Evolutionary conservation across 2,113 vertebrate genomes (phyloP).

Genomic region (Engystomops pustulosus): DNA sequence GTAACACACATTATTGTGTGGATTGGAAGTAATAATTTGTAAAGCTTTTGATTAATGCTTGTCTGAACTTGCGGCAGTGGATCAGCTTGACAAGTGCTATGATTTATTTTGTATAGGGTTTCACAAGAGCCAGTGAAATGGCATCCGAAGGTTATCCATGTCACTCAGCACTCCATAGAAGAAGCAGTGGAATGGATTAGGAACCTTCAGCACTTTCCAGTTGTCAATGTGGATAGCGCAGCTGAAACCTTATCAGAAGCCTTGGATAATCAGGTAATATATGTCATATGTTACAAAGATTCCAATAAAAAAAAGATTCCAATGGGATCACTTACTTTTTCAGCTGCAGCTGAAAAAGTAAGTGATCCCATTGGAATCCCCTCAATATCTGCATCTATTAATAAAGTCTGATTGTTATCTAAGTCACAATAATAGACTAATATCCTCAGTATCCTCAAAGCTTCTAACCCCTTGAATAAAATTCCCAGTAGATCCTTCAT

Average conservation of each 20-base stretch:
- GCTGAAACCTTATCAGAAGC: conserved; percentile 74
- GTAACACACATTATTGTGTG: too few species aligned
- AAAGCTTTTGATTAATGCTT: not conserved
- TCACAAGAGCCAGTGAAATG: conserved; percentile 70
- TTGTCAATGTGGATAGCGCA: conserved; percentile 54
- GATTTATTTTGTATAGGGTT: conserved; percentile 66
- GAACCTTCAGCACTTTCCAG: conserved; percentile 64
- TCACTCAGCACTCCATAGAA: conserved; percentile 66
- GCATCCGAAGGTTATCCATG: conserved; percentile 67
- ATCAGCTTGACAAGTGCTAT: not conserved
- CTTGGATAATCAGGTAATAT: conserved; percentile 71
- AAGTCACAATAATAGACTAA: too few species aligned
- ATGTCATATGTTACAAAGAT: too few species aligned
- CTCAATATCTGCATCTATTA: too few species aligned
- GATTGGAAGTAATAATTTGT: not conserved
- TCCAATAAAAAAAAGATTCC: too few species aligned
- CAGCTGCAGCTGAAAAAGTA: too few species aligned
- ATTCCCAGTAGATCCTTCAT: too few species aligned
- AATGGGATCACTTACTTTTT: too few species aligned
- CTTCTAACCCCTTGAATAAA: too few species aligned
- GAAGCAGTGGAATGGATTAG: conserved; percentile 73
- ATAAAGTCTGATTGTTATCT: too few species aligned
- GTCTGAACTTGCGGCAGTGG: not conserved
- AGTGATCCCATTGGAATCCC: too few species aligned
- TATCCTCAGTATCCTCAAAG: too few species aligned